Evolutionary conservation across 1,140 invertebrate species (phyloP).

Genomic region (Heliconius congener): DNA sequence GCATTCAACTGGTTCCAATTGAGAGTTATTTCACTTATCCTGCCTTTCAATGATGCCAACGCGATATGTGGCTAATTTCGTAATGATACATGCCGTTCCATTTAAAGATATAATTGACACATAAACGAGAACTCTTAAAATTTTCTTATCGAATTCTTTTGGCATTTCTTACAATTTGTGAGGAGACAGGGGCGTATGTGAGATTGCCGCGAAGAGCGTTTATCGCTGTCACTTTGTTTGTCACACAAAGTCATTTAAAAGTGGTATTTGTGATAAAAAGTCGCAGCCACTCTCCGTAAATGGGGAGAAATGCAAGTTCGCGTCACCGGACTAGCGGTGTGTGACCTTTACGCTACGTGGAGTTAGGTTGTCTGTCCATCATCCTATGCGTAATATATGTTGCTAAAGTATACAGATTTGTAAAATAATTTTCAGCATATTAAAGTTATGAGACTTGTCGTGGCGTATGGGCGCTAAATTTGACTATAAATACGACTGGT

Average conservation of each 20-base stretch:
- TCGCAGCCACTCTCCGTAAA: conserved; percentile 56
- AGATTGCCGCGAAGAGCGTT: background rate
- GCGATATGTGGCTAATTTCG: conserved; percentile 36
- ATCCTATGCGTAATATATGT: background rate
- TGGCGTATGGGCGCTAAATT: too few relatives aligned
- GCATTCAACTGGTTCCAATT: conserved; percentile 53
- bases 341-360: conserved; percentile 49
- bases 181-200: background rate
- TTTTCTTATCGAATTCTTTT: conserved; percentile 13
- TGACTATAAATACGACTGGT: too few relatives aligned
- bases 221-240: conserved; percentile 17
- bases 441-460: too few relatives aligned
- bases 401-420: background rate
- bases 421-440: too few relatives aligned
- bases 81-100: conserved; percentile 32
- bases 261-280: conserved; percentile 38
- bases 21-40: conserved; percentile 54
- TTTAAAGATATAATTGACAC: conserved; percentile 20
- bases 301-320: conserved; percentile 60
- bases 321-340: conserved; percentile 45
- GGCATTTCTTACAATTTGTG: background rate
- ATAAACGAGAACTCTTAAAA: background rate
- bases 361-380: conserved; percentile 25
- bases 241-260: conserved; percentile 28
- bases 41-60: conserved; percentile 51